Percentiles rank a stretch among this genome's conserved stretches.
Evolutionary conservation across 2,113 vertebrate genomes (phyloP).

Genomic region (Cariama cristata): DNA sequence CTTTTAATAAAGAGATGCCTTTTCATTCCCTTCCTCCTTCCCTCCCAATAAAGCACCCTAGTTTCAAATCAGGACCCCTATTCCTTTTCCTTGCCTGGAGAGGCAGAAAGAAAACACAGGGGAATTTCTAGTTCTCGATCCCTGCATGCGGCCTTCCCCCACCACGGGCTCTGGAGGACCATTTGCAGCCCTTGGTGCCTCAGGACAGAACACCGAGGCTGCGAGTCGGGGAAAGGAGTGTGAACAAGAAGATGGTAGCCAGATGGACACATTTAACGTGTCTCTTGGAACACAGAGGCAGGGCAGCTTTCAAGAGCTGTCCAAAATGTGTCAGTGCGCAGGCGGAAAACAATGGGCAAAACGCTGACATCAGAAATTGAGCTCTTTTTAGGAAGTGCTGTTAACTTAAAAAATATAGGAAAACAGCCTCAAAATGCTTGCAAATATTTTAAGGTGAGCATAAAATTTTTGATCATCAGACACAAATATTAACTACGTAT

Average conservation of each 20-base stretch:
- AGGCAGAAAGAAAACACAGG: not conserved
- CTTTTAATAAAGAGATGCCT: no score
- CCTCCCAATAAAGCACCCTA: no score
- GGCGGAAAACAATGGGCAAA: not conserved
- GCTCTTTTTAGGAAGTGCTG: not conserved
- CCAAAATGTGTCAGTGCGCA: rapidly evolving
- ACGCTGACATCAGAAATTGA: not conserved
- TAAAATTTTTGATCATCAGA: not conserved
- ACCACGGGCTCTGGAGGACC: not conserved
- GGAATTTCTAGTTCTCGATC: not conserved
- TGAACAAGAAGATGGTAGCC: not conserved
- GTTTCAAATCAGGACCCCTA: not conserved
- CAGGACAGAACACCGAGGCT: not conserved
- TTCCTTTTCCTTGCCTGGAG: not conserved
- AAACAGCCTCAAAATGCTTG: not conserved
- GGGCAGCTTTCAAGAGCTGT: not conserved
- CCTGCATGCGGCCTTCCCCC: rapidly evolving
- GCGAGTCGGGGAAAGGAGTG: not conserved
- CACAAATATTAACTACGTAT: not conserved
- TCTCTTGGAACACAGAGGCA: not conserved
- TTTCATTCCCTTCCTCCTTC: not conserved
- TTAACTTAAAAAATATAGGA: not conserved
- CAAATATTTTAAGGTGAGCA: not conserved
- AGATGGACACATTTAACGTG: not conserved
- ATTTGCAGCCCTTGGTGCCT: not conserved